Conservation (phyloP, 1,140 invertebrate species). For the Matsumurasca onukii region DNA sequence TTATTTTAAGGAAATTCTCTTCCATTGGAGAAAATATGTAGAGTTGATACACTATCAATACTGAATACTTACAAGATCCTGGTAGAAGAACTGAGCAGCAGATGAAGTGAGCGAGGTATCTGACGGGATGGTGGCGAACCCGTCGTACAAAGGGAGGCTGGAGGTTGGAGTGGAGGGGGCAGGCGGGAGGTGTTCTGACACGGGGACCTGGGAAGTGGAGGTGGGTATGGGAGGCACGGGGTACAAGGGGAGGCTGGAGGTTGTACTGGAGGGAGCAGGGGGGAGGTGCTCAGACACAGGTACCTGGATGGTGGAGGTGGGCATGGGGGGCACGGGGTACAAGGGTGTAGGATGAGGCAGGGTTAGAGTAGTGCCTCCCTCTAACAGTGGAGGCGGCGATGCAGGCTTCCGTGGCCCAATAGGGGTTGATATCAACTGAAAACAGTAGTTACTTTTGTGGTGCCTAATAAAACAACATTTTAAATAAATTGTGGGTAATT, state of each 20-base stretch:
- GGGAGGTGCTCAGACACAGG: slow-evolving; percentile 33
- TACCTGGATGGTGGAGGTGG: slow-evolving; percentile 16
- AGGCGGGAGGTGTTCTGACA: not conserved
- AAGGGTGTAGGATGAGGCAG: slow-evolving; percentile 44
- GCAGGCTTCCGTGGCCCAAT: slow-evolving; percentile 52
- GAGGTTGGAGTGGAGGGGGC: not conserved
- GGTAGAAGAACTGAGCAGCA: slow-evolving; percentile 39
- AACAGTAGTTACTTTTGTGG: not conserved
- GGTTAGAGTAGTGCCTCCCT: slow-evolving; percentile 37
- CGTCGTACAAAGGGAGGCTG: slow-evolving; percentile 41
- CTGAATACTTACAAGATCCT: slow-evolving; percentile 37
- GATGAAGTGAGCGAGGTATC: slow-evolving; percentile 28
- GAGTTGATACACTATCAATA: too few relatives aligned
- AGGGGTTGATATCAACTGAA: slow-evolving; percentile 60
- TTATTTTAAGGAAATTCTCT: too few relatives aligned
- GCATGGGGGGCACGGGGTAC: slow-evolving; percentile 20
- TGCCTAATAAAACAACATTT: too few relatives aligned
- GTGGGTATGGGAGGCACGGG: slow-evolving; percentile 26
- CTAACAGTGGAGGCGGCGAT: slow-evolving; percentile 16
- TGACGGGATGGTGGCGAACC: slow-evolving; percentile 33
- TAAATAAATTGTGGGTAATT: too few relatives aligned
- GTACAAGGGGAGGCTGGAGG: slow-evolving; percentile 30
- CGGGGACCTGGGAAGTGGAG: slow-evolving; percentile 30
- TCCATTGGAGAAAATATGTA: too few relatives aligned
- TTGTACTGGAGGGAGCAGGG: slow-evolving; percentile 38